phyloP scores from a whole-genome alignment of 37 sponge, comb jelly and placozoan genomes.

The Lycopodina hypogea region DNA sequence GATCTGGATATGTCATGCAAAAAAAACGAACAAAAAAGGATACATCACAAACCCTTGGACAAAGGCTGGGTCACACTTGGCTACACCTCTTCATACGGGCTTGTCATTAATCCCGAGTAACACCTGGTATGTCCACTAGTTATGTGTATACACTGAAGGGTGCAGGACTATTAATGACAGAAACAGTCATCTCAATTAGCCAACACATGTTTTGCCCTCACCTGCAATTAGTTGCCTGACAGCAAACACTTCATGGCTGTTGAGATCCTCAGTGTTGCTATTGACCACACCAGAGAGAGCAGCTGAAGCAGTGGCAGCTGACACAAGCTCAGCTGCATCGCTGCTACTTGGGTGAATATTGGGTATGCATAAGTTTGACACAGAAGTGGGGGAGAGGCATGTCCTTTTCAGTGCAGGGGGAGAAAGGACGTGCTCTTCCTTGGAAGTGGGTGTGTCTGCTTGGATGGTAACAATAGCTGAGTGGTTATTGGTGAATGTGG shows the following conservation, averaged over 20 bases:
- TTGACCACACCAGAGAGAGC: not conserved
- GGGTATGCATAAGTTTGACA: not conserved
- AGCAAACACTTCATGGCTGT: slow-evolving; percentile 40
- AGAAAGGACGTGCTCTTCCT: not conserved
- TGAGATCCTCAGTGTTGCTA: slow-evolving; percentile 17
- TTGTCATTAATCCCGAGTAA: too few species aligned
- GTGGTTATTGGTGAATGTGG: not conserved
- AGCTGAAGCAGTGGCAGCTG: slow-evolving; percentile 1
- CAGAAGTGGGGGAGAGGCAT: slow-evolving; percentile 13
- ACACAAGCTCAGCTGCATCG: not conserved
- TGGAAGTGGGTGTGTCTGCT: not conserved
- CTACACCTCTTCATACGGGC: too few species aligned
- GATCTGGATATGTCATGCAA: too few species aligned
- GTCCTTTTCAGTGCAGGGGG: slow-evolving; percentile 21
- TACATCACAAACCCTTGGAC: too few species aligned
- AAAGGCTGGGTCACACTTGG: too few species aligned
- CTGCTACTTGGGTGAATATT: not conserved
- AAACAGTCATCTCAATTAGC: too few species aligned
- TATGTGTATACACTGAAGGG: too few species aligned
- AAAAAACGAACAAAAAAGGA: too few species aligned
- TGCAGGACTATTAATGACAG: too few species aligned
- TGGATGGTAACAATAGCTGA: slow-evolving; percentile 33
- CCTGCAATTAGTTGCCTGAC: slow-evolving; percentile 63
- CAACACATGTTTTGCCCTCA: too few species aligned
- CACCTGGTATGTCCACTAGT: too few species aligned